Conservation (phyloP, 2,888 invertebrate species). For the Pammene aurita region DNA sequence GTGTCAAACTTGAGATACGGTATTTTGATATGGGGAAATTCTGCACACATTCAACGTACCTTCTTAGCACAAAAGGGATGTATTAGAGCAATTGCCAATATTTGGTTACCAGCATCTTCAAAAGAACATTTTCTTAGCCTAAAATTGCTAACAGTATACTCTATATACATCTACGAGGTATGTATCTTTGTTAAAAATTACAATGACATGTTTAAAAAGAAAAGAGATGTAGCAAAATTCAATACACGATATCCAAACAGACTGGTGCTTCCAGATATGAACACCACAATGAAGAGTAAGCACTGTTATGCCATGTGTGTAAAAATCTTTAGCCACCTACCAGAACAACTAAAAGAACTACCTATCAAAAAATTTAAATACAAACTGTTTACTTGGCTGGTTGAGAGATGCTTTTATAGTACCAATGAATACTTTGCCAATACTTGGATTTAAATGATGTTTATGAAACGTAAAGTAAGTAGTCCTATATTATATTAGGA, state of each 20-base stretch:
- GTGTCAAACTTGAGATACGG: not conserved
- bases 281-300: too few relatives aligned
- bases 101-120: not conserved
- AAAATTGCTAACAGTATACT: not conserved
- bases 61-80: not conserved
- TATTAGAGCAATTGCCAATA: not conserved
- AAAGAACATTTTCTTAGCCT: not conserved
- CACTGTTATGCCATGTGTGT: too few relatives aligned
- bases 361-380: too few relatives aligned
- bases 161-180: not conserved
- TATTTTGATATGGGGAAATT: not conserved
- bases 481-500: too few relatives aligned
- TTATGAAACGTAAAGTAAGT: too few relatives aligned
- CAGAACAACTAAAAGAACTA: too few relatives aligned
- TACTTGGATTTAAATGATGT: too few relatives aligned
- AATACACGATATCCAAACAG: not conserved
- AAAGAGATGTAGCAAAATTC: not conserved
- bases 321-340: too few relatives aligned
- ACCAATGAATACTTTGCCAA: too few relatives aligned
- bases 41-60: not conserved
- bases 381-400: too few relatives aligned
- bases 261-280: too few relatives aligned
- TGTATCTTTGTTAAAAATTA: not conserved
- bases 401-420: too few relatives aligned
- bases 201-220: not conserved